Percentiles rank a stretch among this genome's conserved stretches.
These are phyloP conservation scores for Sylvilagus bachmani DNA, from an alignment of 2,113 vertebrate genomes.

Conservation along the genomic window DNA sequence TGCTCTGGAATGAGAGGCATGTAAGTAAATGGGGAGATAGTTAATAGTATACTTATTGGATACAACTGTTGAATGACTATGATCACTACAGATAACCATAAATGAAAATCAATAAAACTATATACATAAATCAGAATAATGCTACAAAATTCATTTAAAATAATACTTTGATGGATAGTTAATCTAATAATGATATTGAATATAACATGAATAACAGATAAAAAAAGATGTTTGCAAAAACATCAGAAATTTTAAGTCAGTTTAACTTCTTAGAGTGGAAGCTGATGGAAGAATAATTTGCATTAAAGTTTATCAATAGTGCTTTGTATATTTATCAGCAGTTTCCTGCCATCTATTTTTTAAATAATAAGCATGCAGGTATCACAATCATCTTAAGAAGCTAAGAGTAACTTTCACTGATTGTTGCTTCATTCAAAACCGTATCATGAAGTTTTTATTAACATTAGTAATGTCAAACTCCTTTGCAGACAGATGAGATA, in stretches of 20 bases:
- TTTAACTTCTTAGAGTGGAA: not conserved
- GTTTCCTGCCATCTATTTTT: not conserved
- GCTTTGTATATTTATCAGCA: conserved; percentile 27
- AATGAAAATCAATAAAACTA: not conserved
- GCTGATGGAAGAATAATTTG: not conserved
- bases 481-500: conserved; percentile 36
- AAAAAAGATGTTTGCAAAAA: not conserved
- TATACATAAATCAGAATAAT: not conserved
- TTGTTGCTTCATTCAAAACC: conserved; percentile 58
- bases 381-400: conserved; percentile 5
- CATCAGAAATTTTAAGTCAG: conserved; percentile 26
- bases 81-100: not conserved
- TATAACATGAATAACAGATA: not conserved
- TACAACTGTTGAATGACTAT: not conserved
- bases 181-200: not conserved
- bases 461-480: conserved; percentile 52
- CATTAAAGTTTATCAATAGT: conserved; percentile 26
- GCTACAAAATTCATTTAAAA: not conserved
- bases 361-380: conserved; percentile 53
- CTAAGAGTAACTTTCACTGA: not conserved
- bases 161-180: not conserved
- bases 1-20: not conserved
- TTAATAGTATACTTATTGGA: not conserved
- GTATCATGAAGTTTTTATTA: conserved; percentile 60
- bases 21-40: not conserved